These are phyloP conservation scores for Globia sparganii DNA, from an alignment of 2,888 invertebrate species.

Conservation along the genomic window DNA sequence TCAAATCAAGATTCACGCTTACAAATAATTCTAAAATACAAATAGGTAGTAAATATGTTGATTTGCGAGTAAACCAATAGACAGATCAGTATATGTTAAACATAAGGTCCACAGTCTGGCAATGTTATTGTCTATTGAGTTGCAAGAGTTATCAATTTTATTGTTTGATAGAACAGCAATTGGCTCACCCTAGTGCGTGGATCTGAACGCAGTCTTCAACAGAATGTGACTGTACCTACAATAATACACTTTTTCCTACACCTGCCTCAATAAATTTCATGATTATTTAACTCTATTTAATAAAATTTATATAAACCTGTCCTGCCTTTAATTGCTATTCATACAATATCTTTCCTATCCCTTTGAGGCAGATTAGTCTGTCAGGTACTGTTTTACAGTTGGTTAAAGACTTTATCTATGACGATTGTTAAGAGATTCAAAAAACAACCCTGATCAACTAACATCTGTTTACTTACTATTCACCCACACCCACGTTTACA, in stretches of 20 bases:
- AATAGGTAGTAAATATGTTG: not conserved
- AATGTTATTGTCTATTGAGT: not conserved
- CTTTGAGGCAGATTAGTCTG: not conserved
- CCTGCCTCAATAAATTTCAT: not conserved
- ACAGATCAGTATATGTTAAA: not conserved
- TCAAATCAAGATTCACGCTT: not conserved
- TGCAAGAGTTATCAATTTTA: not conserved
- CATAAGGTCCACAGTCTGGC: not conserved
- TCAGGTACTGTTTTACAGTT: not conserved
- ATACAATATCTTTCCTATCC: slow-evolving; percentile 2
- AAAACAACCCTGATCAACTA: not conserved
- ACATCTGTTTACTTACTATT: slow-evolving; percentile 12
- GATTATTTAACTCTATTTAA: not conserved
- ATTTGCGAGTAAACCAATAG: not conserved
- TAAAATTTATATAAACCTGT: not conserved
- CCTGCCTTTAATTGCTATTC: not conserved
- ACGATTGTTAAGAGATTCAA: not conserved
- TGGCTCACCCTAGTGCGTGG: slow-evolving; percentile 36
- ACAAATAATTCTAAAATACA: not conserved
- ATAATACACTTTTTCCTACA: slow-evolving; percentile 9
- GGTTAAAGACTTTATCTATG: not conserved
- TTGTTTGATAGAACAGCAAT: slow-evolving; percentile 14
- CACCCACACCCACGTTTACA: slow-evolving; percentile 12
- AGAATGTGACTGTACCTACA: not conserved
- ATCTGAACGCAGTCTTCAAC: slow-evolving; percentile 36